These are phyloP conservation scores for Halcyon smyrnensis DNA, from an alignment of 2,797 vertebrate species.

Conservation along the genomic window DNA sequence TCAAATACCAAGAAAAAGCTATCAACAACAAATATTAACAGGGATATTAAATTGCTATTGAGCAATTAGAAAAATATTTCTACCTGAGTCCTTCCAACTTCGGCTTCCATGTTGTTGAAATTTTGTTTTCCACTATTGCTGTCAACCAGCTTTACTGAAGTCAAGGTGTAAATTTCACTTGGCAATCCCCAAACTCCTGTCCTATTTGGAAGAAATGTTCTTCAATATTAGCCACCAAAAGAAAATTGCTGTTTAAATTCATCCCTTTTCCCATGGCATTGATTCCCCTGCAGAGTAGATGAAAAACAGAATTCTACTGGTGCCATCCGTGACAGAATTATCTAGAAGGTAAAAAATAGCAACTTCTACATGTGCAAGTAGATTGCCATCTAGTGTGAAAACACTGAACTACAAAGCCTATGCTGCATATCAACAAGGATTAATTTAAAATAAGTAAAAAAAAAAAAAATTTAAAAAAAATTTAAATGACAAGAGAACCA, in stretches of 20 bases:
- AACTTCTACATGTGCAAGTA: slow-evolving; percentile 29
- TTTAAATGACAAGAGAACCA: not conserved
- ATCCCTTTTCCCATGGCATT: not conserved
- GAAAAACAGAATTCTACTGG: not conserved
- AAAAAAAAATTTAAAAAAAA: no score
- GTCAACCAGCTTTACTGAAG: not conserved
- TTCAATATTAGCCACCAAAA: not conserved
- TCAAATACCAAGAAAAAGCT: not conserved
- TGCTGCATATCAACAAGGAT: not conserved
- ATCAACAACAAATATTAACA: not conserved
- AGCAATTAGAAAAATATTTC: not conserved
- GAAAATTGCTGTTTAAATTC: not conserved
- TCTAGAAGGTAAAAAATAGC: slow-evolving; percentile 58
- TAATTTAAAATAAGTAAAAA: not conserved
- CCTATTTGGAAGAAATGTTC: not conserved
- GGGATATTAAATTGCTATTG: not conserved
- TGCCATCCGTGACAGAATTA: slow-evolving; percentile 21
- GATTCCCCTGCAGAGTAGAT: not conserved
- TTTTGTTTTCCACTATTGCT: not conserved
- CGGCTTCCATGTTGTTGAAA: not conserved
- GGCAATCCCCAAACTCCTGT: not conserved
- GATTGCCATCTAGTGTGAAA: slow-evolving; percentile 76
- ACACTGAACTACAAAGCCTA: slow-evolving; percentile 55
- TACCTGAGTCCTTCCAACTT: not conserved
- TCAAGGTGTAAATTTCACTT: not conserved